phyloP scores from a whole-genome alignment of 2,797 vertebrate species.

The Eremophila alpestris region DNA sequence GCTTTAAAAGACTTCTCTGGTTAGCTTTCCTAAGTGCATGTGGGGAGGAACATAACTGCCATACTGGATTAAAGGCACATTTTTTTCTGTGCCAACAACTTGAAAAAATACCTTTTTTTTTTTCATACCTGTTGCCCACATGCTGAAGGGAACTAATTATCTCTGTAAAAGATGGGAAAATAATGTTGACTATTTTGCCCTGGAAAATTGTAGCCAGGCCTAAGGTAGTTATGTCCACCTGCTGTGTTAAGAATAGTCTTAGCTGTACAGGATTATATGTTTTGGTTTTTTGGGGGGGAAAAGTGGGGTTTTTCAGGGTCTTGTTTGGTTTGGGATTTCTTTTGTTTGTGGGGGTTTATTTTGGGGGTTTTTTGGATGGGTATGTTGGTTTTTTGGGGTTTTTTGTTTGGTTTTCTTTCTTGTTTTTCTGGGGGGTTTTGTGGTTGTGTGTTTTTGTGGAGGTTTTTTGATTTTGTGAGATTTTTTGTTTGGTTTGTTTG shows the following conservation, averaged over 20 bases:
- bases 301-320: neutral
- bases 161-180: neutral
- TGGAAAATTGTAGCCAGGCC: neutral
- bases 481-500: neutral
- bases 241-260: neutral
- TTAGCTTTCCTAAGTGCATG: neutral
- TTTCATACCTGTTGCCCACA: neutral
- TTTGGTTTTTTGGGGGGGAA: accelerated
- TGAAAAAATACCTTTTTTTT: neutral
- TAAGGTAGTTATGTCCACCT: neutral
- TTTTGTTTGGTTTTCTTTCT: neutral
- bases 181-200: neutral
- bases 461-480: neutral
- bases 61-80: neutral
- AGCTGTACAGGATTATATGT: neutral
- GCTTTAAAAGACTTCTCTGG: neutral
- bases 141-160: neutral
- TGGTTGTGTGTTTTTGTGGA: neutral
- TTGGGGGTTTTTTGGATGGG: accelerated
- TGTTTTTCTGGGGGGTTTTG: accelerated
- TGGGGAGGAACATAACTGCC: neutral
- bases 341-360: neutral
- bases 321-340: neutral
- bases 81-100: neutral
- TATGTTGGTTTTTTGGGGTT: accelerated